Evolutionary conservation across 2,888 invertebrate genomes (phyloP).

Genomic region (Netelia virgata): DNA sequence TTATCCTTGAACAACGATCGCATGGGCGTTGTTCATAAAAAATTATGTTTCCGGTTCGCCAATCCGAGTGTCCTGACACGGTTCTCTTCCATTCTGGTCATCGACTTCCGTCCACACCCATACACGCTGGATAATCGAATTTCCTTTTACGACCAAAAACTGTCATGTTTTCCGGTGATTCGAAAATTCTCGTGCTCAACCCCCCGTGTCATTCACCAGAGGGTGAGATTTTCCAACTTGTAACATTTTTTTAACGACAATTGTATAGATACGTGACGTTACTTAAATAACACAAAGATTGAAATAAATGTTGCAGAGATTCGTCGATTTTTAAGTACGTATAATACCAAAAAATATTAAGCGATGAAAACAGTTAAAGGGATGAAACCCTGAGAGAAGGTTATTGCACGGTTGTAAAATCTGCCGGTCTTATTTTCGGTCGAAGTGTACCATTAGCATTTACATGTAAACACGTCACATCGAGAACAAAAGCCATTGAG

Average conservation of each 20-base stretch:
- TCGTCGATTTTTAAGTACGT: too few relatives aligned
- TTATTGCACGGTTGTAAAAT: too few relatives aligned
- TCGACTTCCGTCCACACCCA: neutral
- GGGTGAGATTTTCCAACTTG: too few relatives aligned
- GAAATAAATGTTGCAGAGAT: too few relatives aligned
- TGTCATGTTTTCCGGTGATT: neutral
- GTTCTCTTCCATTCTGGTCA: neutral
- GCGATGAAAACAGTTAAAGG: too few relatives aligned
- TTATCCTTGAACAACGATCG: slow-evolving; percentile 3
- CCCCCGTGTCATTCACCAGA: neutral
- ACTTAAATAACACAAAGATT: too few relatives aligned
- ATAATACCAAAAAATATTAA: too few relatives aligned
- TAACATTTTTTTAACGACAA: neutral
- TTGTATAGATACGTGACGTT: too few relatives aligned
- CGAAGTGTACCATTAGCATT: slow-evolving; percentile 43
- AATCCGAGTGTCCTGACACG: neutral
- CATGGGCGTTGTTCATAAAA: slow-evolving; percentile 16
- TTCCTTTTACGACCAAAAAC: slow-evolving; percentile 15
- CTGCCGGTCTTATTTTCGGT: too few relatives aligned
- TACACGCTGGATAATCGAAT: slow-evolving; percentile 19
- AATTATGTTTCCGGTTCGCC: neutral
- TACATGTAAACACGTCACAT: slow-evolving; percentile 58
- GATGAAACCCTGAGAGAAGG: too few relatives aligned
- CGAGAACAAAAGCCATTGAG: slow-evolving; percentile 45
- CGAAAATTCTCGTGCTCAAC: neutral